Conservation (phyloP, 2,888 invertebrate species). For the Allophyes oxyacanthae region DNA sequence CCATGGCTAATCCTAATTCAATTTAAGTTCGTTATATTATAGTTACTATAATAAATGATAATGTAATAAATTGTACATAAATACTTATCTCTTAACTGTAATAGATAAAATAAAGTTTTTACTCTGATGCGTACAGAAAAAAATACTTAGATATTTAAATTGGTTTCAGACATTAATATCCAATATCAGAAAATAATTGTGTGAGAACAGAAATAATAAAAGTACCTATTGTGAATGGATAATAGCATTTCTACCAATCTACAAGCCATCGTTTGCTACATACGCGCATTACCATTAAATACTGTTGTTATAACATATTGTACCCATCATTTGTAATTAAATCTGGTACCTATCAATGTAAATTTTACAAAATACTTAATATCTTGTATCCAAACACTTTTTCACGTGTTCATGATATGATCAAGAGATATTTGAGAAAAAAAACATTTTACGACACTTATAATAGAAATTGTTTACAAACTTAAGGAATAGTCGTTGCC, state of each 20-base stretch:
- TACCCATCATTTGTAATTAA: slow-evolving; percentile 62
- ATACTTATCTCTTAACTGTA: slow-evolving; percentile 54
- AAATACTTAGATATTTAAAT: slow-evolving; percentile 67
- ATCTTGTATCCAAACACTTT: slow-evolving; percentile 63
- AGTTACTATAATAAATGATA: slow-evolving; percentile 64
- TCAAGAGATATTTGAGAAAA: slow-evolving; percentile 66
- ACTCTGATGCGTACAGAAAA: slow-evolving; percentile 61
- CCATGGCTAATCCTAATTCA: slow-evolving; percentile 67
- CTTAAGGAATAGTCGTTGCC: slow-evolving; percentile 87
- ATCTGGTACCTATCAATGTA: slow-evolving; percentile 66
- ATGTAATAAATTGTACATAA: slow-evolving; percentile 85
- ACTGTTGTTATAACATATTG: slow-evolving; percentile 55
- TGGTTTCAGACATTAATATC: slow-evolving; percentile 52
- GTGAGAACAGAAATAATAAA: slow-evolving; percentile 24
- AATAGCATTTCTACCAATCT: slow-evolving; percentile 35
- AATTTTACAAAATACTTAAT: slow-evolving; percentile 64
- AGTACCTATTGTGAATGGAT: slow-evolving; percentile 32
- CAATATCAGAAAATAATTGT: slow-evolving; percentile 24
- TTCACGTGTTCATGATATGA: slow-evolving; percentile 79
- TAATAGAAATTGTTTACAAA: slow-evolving; percentile 78
- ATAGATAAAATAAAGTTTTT: slow-evolving; percentile 65
- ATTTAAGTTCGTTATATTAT: slow-evolving; percentile 71
- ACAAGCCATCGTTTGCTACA: slow-evolving; percentile 30
- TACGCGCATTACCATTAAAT: slow-evolving; percentile 43
- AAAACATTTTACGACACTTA: slow-evolving; percentile 70